These are phyloP conservation scores for Dryoscopus gambensis DNA, from an alignment of 2,113 vertebrate genomes.

Conservation along the genomic window DNA sequence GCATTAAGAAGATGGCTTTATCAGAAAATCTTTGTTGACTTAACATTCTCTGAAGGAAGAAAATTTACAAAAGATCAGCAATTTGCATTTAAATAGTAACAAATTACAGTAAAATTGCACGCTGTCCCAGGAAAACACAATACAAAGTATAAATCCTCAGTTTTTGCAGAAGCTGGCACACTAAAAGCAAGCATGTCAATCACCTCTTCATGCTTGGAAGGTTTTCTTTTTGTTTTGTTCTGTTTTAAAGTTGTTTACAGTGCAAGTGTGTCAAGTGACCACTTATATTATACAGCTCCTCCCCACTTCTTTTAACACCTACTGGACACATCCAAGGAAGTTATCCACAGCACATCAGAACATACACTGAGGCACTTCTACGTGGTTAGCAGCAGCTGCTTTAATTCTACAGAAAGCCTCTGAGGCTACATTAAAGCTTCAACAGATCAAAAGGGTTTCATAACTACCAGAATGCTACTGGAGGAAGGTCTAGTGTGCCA, in stretches of 20 bases:
- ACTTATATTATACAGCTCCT: neutral
- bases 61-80: neutral
- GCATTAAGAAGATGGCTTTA: neutral
- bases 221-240: neutral
- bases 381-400: neutral
- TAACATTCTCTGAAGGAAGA: neutral
- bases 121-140: neutral
- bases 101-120: constrained; percentile 5
- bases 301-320: neutral
- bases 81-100: constrained; percentile 16
- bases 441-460: neutral
- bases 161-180: neutral
- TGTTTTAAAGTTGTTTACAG: neutral
- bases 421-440: neutral
- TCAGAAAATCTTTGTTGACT: neutral
- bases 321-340: neutral
- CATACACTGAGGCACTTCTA: neutral
- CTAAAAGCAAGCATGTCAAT: neutral
- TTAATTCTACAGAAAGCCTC: neutral
- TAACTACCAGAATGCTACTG: neutral
- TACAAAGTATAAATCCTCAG: neutral
- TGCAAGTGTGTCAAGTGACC: neutral
- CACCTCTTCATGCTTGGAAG: neutral
- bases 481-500: neutral
- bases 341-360: neutral